These are phyloP conservation scores for Philereme vetulata DNA, from an alignment of 2,888 invertebrate genomes.

Conservation along the genomic window DNA sequence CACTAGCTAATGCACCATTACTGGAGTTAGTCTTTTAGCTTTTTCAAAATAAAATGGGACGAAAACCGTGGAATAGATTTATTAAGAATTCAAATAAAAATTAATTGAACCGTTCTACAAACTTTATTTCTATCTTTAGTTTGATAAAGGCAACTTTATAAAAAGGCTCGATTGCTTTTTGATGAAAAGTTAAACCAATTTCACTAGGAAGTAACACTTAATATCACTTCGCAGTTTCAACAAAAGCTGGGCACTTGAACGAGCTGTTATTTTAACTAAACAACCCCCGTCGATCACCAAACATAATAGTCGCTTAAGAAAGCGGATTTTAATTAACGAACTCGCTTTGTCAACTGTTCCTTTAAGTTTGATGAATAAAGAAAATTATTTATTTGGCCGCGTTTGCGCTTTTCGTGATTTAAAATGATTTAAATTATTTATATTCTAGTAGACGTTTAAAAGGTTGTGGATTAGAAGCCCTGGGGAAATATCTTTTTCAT, in stretches of 20 bases:
- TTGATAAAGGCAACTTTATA: neutral
- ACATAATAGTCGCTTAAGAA: slow-evolving; percentile 60
- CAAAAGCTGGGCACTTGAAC: slow-evolving; percentile 19
- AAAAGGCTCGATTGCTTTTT: neutral
- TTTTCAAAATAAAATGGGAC: slow-evolving; percentile 12
- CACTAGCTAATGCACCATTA: slow-evolving; percentile 58
- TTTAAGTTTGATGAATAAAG: slow-evolving; percentile 83
- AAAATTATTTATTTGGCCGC: slow-evolving; percentile 80
- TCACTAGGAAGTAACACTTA: neutral
- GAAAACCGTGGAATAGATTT: neutral
- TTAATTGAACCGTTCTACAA: neutral
- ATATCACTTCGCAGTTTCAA: slow-evolving; percentile 10
- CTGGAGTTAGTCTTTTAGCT: slow-evolving; percentile 45
- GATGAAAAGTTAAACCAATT: neutral
- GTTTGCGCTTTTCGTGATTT: slow-evolving; percentile 77
- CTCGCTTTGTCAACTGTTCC: slow-evolving; percentile 79
- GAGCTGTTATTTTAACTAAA: slow-evolving; percentile 24
- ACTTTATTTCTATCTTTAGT: no score
- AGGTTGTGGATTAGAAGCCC: slow-evolving; percentile 30
- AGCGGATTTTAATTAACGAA: slow-evolving; percentile 77
- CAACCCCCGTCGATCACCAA: slow-evolving; percentile 49
- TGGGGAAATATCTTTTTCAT: slow-evolving; percentile 69
- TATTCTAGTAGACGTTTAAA: slow-evolving; percentile 23
- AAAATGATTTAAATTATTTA: slow-evolving; percentile 46
- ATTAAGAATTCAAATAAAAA: neutral